Base-by-base conservation (phyloP, 2,888 invertebrate species). In the Drosophila birchii region DNA sequence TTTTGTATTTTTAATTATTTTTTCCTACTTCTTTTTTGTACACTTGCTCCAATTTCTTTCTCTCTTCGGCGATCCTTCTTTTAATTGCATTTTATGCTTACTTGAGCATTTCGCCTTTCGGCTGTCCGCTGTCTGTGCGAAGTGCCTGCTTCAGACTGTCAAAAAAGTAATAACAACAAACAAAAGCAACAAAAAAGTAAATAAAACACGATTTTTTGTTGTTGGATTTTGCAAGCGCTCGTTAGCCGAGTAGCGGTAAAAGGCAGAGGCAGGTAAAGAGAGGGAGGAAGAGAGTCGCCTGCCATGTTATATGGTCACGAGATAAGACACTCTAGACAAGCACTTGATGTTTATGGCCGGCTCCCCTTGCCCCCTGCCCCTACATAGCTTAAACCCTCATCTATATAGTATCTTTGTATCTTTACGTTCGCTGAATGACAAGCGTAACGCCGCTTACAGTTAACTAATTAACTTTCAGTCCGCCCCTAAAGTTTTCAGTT, bases 301-400 rank as follows among this genome's bases (percentile, higher is more conserved):
- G 56, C 43, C 71, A 74, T 75, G 69, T 73, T 81, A 76, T 76
- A 77, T 70, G 86, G 70, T 80, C 88, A 63, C 74, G 51, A 86
- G 85, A 84, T 81, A 84, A 83, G 76, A 69, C 70, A 88, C 76
- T 88, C 83, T 79, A 76, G 88, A 41, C 79, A 75, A 77, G 45
- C 78, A 79, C 79, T 79, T 84, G 71, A 83, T 64, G 81, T 80
- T 88, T 88, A 77, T 74, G 61, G 64, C 56, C 29, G 47, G 41
- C 36, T 54, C 36, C 29, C 23, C 43, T 2, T 11, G 47, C 43
- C 29, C 32, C 51, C 1, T 12, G 29, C 44, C 43, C 12, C 43
- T 43, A 3, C 11, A 11, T 20, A 11, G 36, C 12, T 32, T 34
- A 32, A 41, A 45, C 16, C 39, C 18, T 34, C 32, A 6, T 5